Conservation (phyloP, 2,113 vertebrate species). For the Cochlearius cochlearius region DNA sequence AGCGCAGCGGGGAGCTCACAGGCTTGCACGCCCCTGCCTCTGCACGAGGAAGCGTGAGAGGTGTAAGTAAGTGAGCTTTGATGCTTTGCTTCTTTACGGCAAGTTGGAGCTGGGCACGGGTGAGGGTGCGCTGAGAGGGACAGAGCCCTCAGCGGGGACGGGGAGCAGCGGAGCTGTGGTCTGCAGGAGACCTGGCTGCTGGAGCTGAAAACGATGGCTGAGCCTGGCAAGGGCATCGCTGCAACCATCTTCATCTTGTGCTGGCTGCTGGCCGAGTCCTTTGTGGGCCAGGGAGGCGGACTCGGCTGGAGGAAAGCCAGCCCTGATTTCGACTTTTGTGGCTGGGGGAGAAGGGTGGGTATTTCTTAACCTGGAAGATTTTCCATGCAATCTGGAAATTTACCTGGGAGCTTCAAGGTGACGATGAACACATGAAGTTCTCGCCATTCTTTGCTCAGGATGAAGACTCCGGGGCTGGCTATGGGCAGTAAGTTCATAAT, state of each 20-base stretch:
- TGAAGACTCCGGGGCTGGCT: neutral
- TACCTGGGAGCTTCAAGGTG: neutral
- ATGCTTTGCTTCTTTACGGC: neutral
- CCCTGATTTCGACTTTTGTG: neutral
- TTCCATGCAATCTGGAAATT: neutral
- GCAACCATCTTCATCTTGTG: neutral
- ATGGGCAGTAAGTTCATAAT: no score
- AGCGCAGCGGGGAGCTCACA: neutral
- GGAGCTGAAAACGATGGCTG: neutral
- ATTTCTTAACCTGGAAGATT: neutral
- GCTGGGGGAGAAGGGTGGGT: no score
- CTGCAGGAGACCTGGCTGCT: neutral
- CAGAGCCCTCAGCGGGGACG: neutral
- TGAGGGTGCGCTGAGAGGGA: rapidly evolving
- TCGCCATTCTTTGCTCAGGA: neutral
- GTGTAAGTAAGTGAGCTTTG: neutral
- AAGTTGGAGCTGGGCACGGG: neutral
- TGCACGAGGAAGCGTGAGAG: neutral
- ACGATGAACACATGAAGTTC: neutral
- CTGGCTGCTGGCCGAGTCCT: neutral
- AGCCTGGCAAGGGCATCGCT: no score
- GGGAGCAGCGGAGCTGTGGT: neutral
- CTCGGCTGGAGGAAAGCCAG: no score
- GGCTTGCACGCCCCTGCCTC: neutral
- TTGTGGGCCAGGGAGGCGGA: no score